Evolutionary conservation across 2,113 vertebrate species (phyloP).

Genomic region (Trematocara nigrifrons): DNA sequence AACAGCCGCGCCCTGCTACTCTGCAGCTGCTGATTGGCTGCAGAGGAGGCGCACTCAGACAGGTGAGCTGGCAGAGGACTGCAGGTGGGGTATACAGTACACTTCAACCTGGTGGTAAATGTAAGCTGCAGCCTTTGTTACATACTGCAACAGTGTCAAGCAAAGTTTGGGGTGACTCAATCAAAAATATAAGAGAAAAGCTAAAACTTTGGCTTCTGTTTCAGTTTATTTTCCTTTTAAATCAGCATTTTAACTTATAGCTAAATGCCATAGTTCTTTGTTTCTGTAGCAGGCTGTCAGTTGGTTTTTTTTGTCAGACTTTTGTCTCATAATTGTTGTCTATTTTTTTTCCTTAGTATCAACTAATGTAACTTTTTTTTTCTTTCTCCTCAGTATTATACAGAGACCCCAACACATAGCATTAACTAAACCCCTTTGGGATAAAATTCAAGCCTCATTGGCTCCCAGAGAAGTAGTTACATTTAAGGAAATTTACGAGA

Average conservation of each 20-base stretch:
- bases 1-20: background rate
- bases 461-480: too few relatives aligned
- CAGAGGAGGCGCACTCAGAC: background rate
- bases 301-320: background rate
- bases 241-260: background rate
- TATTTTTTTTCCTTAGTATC: background rate
- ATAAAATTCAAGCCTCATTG: too few relatives aligned
- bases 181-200: background rate
- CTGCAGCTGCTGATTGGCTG: conserved; percentile 25
- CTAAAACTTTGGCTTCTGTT: background rate
- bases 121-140: background rate
- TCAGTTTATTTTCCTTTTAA: background rate
- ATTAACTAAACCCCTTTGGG: too few relatives aligned
- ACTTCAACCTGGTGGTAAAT: background rate
- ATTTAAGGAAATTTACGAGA: too few relatives aligned
- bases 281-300: background rate
- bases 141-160: background rate
- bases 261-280: background rate
- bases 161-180: background rate
- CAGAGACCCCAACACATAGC: too few relatives aligned
- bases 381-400: background rate
- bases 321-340: background rate
- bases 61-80: background rate
- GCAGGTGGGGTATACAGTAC: background rate
- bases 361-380: background rate